These are phyloP conservation scores for Pandemis heparana DNA, from an alignment of 2,888 invertebrate species.

Conservation along the genomic window DNA sequence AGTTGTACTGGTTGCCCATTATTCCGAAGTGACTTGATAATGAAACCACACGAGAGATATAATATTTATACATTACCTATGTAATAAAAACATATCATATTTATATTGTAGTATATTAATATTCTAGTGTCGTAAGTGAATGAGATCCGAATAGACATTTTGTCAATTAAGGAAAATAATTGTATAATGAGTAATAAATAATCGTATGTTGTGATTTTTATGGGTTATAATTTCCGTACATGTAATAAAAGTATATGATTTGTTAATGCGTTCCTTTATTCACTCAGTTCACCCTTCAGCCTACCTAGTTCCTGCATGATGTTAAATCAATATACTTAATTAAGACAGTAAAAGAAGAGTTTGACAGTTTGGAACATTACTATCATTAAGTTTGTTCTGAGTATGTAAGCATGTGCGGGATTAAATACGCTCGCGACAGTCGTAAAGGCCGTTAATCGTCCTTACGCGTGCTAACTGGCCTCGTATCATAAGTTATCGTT, in stretches of 20 bases:
- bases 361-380: slow-evolving; percentile 9
- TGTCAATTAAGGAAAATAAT: slow-evolving; percentile 56
- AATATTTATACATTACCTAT: slow-evolving; percentile 56
- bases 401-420: neutral
- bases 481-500: slow-evolving; percentile 33
- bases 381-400: slow-evolving; percentile 7
- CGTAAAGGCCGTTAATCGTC: slow-evolving; percentile 34
- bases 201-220: slow-evolving; percentile 63
- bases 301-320: neutral
- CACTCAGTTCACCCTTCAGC: slow-evolving; percentile 12
- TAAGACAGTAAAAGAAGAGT: neutral
- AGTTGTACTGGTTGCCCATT: slow-evolving; percentile 35
- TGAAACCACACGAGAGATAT: slow-evolving; percentile 53
- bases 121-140: slow-evolving; percentile 43
- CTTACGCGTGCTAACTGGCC: slow-evolving; percentile 28
- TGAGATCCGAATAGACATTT: slow-evolving; percentile 50
- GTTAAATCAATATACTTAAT: neutral
- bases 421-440: slow-evolving; percentile 28
- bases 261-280: slow-evolving; percentile 58
- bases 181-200: slow-evolving; percentile 46
- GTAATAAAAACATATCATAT: slow-evolving; percentile 67
- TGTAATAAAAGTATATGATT: slow-evolving; percentile 65
- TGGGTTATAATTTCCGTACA: slow-evolving; percentile 55
- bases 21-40: slow-evolving; percentile 24
- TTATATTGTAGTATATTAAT: slow-evolving; percentile 51